Percentiles rank a stretch among this genome's conserved stretches.
Evolutionary conservation across 2,113 vertebrate species (phyloP).

Genomic region (Myiopsitta monachus): DNA sequence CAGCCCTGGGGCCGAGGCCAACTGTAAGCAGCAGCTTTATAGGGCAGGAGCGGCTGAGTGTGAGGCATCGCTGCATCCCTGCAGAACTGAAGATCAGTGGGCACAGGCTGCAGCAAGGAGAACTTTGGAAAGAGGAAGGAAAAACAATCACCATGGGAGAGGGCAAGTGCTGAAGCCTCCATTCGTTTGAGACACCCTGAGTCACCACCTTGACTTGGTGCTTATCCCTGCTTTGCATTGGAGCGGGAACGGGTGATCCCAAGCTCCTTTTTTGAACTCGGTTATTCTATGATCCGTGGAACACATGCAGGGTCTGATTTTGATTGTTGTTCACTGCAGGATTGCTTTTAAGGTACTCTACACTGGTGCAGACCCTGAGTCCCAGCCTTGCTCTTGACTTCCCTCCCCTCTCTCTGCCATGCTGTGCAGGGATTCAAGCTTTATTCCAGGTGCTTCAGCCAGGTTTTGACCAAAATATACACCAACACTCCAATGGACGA

Average conservation of each 20-base stretch:
- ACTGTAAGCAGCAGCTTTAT: neutral
- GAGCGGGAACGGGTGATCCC: neutral
- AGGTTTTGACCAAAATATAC: neutral
- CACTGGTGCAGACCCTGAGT: neutral
- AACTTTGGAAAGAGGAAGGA: neutral
- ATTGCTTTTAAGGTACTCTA: neutral
- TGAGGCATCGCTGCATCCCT: neutral
- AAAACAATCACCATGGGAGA: neutral
- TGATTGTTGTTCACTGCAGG: neutral
- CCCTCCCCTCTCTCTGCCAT: neutral
- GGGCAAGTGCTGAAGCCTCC: neutral
- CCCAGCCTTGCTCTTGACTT: neutral
- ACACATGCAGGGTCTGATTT: neutral
- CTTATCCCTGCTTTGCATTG: neutral
- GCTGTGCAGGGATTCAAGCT: neutral
- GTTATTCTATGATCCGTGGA: neutral
- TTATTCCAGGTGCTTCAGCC: neutral
- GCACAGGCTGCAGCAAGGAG: neutral
- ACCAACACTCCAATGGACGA: neutral
- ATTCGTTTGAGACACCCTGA: too few relatives aligned
- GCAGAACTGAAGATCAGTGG: neutral
- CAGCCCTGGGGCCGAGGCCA: neutral
- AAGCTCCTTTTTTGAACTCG: neutral
- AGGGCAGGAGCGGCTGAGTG: neutral
- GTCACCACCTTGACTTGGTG: neutral